Evolutionary conservation across 2,888 invertebrate species (phyloP).

Genomic region (Drosophila buzzatii): DNA sequence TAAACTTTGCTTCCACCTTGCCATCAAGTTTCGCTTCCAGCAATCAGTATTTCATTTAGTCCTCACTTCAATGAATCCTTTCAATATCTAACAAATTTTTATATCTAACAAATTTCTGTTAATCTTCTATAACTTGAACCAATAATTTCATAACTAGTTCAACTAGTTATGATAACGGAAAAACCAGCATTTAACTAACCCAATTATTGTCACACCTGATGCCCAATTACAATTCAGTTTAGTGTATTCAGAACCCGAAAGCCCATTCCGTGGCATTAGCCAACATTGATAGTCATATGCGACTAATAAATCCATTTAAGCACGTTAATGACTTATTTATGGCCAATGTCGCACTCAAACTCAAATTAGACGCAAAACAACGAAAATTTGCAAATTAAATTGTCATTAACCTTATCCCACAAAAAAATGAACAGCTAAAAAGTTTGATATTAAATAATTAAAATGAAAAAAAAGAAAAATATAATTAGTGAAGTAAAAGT

Average conservation of each 20-base stretch:
- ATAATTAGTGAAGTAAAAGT: neutral
- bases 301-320: slow-evolving; percentile 73
- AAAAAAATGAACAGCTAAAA: slow-evolving; percentile 5
- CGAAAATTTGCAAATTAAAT: slow-evolving; percentile 69
- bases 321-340: slow-evolving; percentile 78
- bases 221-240: slow-evolving; percentile 12
- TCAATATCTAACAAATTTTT: no score
- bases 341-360: slow-evolving; percentile 38
- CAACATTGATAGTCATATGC: slow-evolving; percentile 52
- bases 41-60: neutral
- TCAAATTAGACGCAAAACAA: slow-evolving; percentile 42
- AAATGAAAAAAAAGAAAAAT: slow-evolving; percentile 15
- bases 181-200: slow-evolving; percentile 10
- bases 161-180: neutral
- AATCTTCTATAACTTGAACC: neutral
- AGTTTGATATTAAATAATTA: slow-evolving; percentile 5
- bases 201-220: slow-evolving; percentile 30
- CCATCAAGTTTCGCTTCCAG: neutral
- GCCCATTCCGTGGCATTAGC: slow-evolving; percentile 7
- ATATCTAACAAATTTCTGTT: no score
- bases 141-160: neutral
- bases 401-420: slow-evolving; percentile 57
- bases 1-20: neutral
- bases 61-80: no score
- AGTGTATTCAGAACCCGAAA: slow-evolving; percentile 14